Evolutionary conservation across 2,888 invertebrate species (phyloP), one percentile per base, ranked within the genome.

Genomic region (Nemotelus nigrinus): DNA sequence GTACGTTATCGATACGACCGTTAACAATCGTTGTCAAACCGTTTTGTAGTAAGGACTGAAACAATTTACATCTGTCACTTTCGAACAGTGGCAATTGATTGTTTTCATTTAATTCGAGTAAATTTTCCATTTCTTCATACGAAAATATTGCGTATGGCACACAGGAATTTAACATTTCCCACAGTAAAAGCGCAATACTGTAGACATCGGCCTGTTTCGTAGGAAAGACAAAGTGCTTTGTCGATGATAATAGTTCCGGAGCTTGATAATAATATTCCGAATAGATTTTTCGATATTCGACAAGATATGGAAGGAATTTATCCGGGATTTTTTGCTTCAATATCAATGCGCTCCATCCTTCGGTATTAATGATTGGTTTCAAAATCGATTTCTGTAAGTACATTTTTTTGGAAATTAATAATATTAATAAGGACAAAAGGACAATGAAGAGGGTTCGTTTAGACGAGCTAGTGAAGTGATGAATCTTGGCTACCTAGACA

Each of bases 121-220:
- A 55, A 45, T 80, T 79, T 70, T 80, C 79, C 10, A 81, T 60
- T 75, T 81, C 81, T 44, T 65, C 53, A 44, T 80, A 75, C 60
- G 71, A 80, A 67, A 79, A 81, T 45, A 80, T 72, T 3, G 76
- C 80, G 78, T 79, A 81, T 43, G 82, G 82, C 60, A 80, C 77
- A 76, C 79, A 79, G 8, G 78, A 50, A 70, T 82, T 81, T 43
- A 82, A 57, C 50, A 80, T 70, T 76, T 82, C 82, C 82, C 82
- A 82, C 10, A 82, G 58, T 41, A 81, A 57, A 10, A 82, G 71
- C 43, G 80, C 76, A 53, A 82, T 64, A 7, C 77, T 70, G 74
- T 81, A 82, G 6, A 81, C 77, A 77, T 82, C 82, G 2, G 81
- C 68, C 44, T 71, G 50, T 57, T 75, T 79, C 6, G 80, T 78